These are phyloP conservation scores for Drosophila busckii DNA, from an alignment of 1,140 invertebrate genomes.

Conservation along the genomic window DNA sequence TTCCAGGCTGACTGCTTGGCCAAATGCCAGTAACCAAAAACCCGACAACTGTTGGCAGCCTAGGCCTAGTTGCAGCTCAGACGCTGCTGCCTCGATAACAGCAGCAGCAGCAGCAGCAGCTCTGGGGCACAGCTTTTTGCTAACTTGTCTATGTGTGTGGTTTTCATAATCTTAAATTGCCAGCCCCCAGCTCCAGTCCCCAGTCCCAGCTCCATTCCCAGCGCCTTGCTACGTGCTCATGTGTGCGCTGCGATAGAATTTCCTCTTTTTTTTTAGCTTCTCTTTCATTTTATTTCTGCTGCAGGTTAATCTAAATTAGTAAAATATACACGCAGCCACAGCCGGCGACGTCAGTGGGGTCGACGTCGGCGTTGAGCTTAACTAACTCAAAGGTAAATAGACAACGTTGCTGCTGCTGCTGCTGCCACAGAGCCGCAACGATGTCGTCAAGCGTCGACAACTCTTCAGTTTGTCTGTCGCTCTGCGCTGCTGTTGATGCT, in stretches of 20 bases:
- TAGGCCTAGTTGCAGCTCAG: no score
- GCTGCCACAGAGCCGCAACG: conserved; percentile 26
- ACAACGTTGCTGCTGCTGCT: conserved; percentile 30
- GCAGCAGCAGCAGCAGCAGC: no score
- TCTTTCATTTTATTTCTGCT: conserved; percentile 24
- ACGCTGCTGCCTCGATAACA: no score
- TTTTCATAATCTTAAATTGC: conserved; percentile 76
- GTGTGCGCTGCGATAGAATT: conserved; percentile 72
- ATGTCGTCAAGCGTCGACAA: conserved; percentile 63
- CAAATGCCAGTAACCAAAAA: conserved; percentile 45
- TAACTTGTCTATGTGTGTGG: conserved; percentile 58
- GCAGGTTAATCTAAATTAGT: conserved; percentile 76
- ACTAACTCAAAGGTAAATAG: conserved; percentile 69
- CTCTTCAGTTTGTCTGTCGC: conserved; percentile 61
- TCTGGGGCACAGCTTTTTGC: background rate
- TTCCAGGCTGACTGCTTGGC: conserved; percentile 32
- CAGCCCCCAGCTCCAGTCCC: conserved; percentile 11
- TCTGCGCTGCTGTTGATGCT: conserved; percentile 23
- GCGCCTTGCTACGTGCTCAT: conserved; percentile 61
- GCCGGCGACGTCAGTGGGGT: background rate
- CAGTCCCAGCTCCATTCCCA: conserved; percentile 12
- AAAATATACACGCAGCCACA: conserved; percentile 66
- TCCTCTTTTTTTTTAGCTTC: conserved; percentile 15
- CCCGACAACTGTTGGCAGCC: conserved; percentile 26
- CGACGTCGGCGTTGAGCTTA: conserved; percentile 39